Base-by-base conservation (phyloP, 2,113 vertebrate species). In the Leucosticte australis region DNA sequence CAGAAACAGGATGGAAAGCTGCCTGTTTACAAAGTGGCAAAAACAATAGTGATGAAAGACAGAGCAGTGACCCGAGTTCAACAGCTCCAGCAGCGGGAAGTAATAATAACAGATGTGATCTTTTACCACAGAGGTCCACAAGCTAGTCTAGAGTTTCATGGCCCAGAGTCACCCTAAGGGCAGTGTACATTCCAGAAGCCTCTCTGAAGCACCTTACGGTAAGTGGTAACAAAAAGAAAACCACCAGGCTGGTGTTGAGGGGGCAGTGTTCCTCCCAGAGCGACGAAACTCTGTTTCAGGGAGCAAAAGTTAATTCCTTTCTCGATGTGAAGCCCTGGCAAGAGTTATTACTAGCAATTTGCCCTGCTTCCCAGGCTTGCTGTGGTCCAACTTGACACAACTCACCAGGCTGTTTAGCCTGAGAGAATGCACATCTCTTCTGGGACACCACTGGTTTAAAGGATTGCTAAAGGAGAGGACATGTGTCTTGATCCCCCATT, bases 111-210 rank as follows among this genome's bases (percentile, higher is more conserved):
- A 83, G 80, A 70, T 86, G 64, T 65, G 55, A 92, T 86, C 22
- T 37, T 76, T 95, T 70, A 83, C 79, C 2, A 2, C 44, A 27
- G 17, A 93, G 56, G 68, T 83, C 80, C 68, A 81, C 0, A 8
- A 90, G 52, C 52, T 89, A 62, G 83, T 81, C 86, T 94, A 94
- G 50, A 93, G 64, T 95, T 97, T 95, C 90, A 83, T 28, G 27
- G 59, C 76, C 59, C 22, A 70, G 79, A 92, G 68, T 70, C 55
- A 77, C 55, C 35, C 59, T 77, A 44, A 83, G 68, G 83, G 89
- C 76, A 74, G 35, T 47, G 21, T 35, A 67, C 46, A 64, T 97
- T 93, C 83, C 92, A 90, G 95, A 95, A 97, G 81, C 6, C 0
- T 90, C 91, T 93, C 73, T 0, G 5, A 92, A 83, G 50, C 22